These are phyloP conservation scores for Copidosoma aretas DNA, from an alignment of 2,888 invertebrate species.

Conservation along the genomic window DNA sequence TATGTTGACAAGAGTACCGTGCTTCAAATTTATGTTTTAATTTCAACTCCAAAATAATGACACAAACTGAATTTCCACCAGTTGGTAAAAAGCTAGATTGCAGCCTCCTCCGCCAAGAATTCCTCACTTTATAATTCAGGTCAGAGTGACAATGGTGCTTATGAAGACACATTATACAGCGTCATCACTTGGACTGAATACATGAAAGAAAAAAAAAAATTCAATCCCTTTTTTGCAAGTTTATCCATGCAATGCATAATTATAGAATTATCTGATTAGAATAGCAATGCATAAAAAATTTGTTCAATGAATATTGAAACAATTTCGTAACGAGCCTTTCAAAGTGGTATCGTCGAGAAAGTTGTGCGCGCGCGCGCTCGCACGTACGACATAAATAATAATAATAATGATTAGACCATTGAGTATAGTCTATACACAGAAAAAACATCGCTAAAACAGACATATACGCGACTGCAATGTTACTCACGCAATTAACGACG, in stretches of 20 bases:
- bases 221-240: neutral
- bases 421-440: neutral
- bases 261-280: neutral
- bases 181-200: no score
- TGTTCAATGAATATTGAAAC: slow-evolving; percentile 2
- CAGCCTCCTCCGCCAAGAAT: neutral
- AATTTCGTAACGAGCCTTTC: slow-evolving; percentile 18
- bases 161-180: no score
- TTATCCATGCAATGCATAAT: neutral
- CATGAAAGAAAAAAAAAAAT: no score
- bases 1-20: no score
- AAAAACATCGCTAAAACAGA: slow-evolving; percentile 14
- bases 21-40: neutral
- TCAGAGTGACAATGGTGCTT: no score
- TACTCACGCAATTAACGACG: neutral
- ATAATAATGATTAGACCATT: slow-evolving; percentile 26
- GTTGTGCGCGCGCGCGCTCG: neutral
- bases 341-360: slow-evolving; percentile 23
- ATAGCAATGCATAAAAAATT: neutral
- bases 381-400: slow-evolving; percentile 25
- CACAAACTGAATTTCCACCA: neutral
- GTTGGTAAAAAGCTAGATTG: no score
- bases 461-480: neutral
- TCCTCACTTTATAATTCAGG: no score
- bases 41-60: neutral